Conservation (phyloP, 2,113 vertebrate species). For the Drymodes brunneopygia region DNA sequence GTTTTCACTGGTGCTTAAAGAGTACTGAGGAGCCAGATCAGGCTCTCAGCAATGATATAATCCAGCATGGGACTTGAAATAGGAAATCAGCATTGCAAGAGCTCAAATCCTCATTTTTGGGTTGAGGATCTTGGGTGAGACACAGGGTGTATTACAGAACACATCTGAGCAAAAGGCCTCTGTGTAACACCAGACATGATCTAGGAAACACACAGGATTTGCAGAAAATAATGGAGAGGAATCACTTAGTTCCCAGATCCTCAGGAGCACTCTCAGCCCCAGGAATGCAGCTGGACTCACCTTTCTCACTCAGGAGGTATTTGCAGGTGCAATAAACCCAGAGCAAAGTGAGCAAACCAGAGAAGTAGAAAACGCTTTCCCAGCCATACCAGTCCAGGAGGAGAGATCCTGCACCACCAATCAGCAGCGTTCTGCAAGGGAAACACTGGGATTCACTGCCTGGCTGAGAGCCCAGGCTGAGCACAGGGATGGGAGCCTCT, state of each 20-base stretch:
- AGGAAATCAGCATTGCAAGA: not conserved
- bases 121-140: not conserved
- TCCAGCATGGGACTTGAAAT: not conserved
- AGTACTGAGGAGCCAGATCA: not conserved
- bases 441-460: not conserved
- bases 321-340: slow-evolving; percentile 93
- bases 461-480: not conserved
- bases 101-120: not conserved
- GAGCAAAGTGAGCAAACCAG: slow-evolving; percentile 84
- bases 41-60: not conserved
- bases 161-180: not conserved
- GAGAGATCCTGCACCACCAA: slow-evolving; percentile 86
- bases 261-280: accelerated
- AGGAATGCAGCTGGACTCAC: slow-evolving; percentile 33
- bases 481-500: accelerated
- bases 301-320: slow-evolving; percentile 85
- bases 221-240: not conserved
- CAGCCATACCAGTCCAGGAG: slow-evolving; percentile 89
- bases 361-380: slow-evolving; percentile 92
- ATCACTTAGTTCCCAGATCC: not conserved
- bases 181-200: not conserved
- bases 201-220: not conserved
- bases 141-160: accelerated
- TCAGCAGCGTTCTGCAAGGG: slow-evolving; percentile 82
- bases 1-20: slow-evolving; percentile 41